These are phyloP conservation scores for Schizotus pectinicornis DNA, from an alignment of 2,888 invertebrate genomes.

Conservation along the genomic window DNA sequence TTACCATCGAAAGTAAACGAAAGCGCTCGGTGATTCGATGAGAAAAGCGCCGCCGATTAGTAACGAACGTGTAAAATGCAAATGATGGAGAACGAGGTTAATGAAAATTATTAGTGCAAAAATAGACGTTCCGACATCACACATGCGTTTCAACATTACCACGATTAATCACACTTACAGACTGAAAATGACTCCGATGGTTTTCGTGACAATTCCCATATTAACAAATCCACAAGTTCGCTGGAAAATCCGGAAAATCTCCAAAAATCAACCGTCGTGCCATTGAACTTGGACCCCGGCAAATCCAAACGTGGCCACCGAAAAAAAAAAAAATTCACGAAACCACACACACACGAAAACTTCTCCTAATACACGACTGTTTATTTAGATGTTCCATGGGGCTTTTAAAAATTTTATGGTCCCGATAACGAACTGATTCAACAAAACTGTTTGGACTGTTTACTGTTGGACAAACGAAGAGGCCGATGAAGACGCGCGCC, in stretches of 20 bases:
- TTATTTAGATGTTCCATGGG: background rate
- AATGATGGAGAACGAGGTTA: slow-evolving; percentile 19
- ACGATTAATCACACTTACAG: slow-evolving; percentile 67
- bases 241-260: background rate
- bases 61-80: background rate
- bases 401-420: background rate
- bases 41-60: no score
- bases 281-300: slow-evolving; percentile 19
- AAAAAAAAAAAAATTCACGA: background rate
- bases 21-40: slow-evolving; percentile 17
- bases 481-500: background rate
- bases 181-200: slow-evolving; percentile 79
- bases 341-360: background rate
- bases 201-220: slow-evolving; percentile 80
- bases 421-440: background rate
- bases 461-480: background rate
- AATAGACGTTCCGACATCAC: slow-evolving; percentile 3
- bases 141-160: slow-evolving; percentile 1
- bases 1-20: slow-evolving; percentile 23
- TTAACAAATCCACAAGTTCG: slow-evolving; percentile 10
- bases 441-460: background rate
- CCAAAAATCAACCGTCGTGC: slow-evolving; percentile 3
- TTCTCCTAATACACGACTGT: background rate
- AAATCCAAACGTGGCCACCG: slow-evolving; percentile 1
- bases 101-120: slow-evolving; percentile 21